Percentiles rank a stretch among this genome's conserved stretches.
These are phyloP conservation scores for Melitaea athalia DNA, from an alignment of 2,888 invertebrate species.

Conservation along the genomic window DNA sequence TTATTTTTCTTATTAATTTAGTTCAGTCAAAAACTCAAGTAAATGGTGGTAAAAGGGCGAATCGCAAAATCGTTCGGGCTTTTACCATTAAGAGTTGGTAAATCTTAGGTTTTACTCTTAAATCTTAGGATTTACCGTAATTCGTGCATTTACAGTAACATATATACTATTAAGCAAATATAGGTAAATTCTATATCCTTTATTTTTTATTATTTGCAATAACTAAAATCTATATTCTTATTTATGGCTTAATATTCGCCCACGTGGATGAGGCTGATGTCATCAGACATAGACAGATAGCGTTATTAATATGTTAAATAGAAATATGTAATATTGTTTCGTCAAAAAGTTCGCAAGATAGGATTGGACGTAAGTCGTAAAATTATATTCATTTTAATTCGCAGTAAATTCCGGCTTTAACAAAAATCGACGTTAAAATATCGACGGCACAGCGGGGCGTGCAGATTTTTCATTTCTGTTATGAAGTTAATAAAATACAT, in stretches of 20 bases:
- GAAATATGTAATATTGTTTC: slow-evolving; percentile 1
- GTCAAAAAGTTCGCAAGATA: slow-evolving; percentile 5
- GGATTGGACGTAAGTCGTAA: slow-evolving; percentile 25
- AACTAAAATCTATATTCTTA: neutral
- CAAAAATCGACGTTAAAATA: slow-evolving; percentile 50
- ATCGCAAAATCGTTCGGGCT: too few species aligned
- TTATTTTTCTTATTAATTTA: too few species aligned
- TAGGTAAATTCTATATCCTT: too few species aligned
- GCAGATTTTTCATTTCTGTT: slow-evolving; percentile 14
- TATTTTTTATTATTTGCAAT: too few species aligned
- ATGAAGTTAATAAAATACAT: slow-evolving; percentile 13
- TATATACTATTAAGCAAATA: too few species aligned
- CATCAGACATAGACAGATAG: slow-evolving; percentile 1
- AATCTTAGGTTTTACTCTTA: too few species aligned
- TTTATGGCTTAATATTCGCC: slow-evolving; percentile 2
- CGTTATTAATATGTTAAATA: neutral
- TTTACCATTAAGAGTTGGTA: too few species aligned
- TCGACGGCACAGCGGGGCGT: slow-evolving; percentile 33
- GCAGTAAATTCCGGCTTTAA: slow-evolving; percentile 50
- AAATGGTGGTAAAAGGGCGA: too few species aligned
- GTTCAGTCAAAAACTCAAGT: too few species aligned
- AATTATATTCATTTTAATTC: slow-evolving; percentile 54
- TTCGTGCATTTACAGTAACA: too few species aligned
- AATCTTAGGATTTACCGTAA: too few species aligned
- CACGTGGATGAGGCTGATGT: slow-evolving; percentile 14